Percentiles rank a stretch among this genome's conserved stretches.
phyloP scores from a whole-genome alignment of 2,797 vertebrate genomes.

The Mus spretus region DNA sequence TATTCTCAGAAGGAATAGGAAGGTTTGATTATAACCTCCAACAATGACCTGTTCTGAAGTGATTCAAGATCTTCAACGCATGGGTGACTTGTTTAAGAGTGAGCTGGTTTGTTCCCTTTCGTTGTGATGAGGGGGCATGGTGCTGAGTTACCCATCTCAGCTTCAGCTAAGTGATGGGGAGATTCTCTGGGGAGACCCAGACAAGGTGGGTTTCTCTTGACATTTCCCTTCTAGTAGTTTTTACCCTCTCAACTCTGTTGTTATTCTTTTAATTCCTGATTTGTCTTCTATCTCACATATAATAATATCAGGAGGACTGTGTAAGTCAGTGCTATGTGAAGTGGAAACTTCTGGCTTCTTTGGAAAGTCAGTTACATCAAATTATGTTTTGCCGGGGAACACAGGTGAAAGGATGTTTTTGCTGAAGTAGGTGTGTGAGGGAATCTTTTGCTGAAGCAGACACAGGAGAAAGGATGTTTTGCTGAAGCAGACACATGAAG shows the following conservation, averaged over 20 bases:
- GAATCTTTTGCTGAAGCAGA: not conserved
- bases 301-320: not conserved
- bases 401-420: not conserved
- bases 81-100: not conserved
- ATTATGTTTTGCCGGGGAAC: not conserved
- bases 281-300: not conserved
- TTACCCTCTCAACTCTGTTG: too few relatives aligned
- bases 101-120: not conserved
- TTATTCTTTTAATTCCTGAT: not conserved
- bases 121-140: not conserved
- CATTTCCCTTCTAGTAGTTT: not conserved
- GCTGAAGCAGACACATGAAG: not conserved
- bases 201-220: not conserved
- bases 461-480: not conserved
- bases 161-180: not conserved
- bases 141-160: not conserved
- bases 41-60: not conserved
- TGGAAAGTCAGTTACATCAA: not conserved
- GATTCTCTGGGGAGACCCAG: not conserved
- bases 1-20: not conserved
- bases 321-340: not conserved
- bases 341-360: not conserved
- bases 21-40: not conserved
- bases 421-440: not conserved
- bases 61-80: not conserved